phyloP scores from a whole-genome alignment of 2,888 invertebrate species.

The Orgyia antiqua region DNA sequence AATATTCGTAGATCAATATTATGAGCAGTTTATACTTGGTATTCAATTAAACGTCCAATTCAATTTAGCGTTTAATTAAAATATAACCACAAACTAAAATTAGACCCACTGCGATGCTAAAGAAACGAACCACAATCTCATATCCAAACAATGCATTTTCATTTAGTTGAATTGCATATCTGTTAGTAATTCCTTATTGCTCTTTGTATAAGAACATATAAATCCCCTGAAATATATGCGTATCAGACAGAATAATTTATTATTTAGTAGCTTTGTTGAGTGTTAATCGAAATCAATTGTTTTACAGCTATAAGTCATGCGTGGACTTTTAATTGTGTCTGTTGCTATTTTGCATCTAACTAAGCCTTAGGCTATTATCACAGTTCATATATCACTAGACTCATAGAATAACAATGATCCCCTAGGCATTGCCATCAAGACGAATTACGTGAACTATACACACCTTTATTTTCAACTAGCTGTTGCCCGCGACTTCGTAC shows the following conservation, averaged over 20 bases:
- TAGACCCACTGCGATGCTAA: slow-evolving; percentile 2
- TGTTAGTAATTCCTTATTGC: slow-evolving; percentile 14
- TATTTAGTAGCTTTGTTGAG: slow-evolving; percentile 62
- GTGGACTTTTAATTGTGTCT: slow-evolving; percentile 65
- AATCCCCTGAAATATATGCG: slow-evolving; percentile 24
- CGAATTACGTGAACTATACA: too few species aligned
- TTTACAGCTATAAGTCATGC: slow-evolving; percentile 62
- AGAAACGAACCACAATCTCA: slow-evolving; percentile 6
- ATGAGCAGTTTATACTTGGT: too few species aligned
- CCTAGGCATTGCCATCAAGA: too few species aligned
- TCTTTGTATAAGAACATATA: slow-evolving; percentile 27
- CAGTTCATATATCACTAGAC: slow-evolving; percentile 24
- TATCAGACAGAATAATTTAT: slow-evolving; percentile 48
- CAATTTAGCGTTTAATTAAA: slow-evolving; percentile 5
- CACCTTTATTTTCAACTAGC: too few species aligned
- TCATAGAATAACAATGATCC: too few species aligned
- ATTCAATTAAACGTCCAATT: too few species aligned
- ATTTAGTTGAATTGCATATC: slow-evolving; percentile 9
- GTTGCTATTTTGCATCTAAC: slow-evolving; percentile 44
- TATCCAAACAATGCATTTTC: slow-evolving; percentile 7
- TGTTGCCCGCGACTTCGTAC: too few species aligned
- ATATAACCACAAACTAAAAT: slow-evolving; percentile 5
- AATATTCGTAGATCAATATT: too few species aligned
- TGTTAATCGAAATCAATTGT: slow-evolving; percentile 74
- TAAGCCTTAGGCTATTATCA: slow-evolving; percentile 44